phyloP scores from a whole-genome alignment of 1,140 invertebrate genomes.

The Lepidurus couesii region DNA sequence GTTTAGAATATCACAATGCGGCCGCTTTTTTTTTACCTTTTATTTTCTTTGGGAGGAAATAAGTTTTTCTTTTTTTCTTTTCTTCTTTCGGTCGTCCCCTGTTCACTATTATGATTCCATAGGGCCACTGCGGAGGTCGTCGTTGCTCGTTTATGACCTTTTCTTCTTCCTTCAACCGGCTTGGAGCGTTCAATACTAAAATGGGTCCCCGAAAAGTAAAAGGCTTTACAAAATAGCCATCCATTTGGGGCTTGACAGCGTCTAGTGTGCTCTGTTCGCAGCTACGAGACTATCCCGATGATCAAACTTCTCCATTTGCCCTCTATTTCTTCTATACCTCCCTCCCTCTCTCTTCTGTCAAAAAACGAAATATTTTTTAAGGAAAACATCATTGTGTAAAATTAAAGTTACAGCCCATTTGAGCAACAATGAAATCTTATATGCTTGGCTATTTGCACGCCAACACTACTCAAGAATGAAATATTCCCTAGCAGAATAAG shows the following conservation, averaged over 20 bases:
- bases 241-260: background rate
- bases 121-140: constrained; percentile 6
- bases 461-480: too few species aligned
- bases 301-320: background rate
- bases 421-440: too few species aligned
- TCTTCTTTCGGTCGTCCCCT: background rate
- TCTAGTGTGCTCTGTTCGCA: background rate
- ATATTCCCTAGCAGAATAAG: too few species aligned
- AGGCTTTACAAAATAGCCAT: background rate
- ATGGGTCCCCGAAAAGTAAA: background rate
- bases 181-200: constrained; percentile 4
- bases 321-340: background rate
- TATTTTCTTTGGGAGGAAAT: background rate
- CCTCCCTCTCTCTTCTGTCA: too few species aligned
- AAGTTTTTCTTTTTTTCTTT: background rate
- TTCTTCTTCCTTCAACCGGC: constrained; percentile 2
- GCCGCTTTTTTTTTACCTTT: background rate
- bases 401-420: too few species aligned
- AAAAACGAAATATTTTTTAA: too few species aligned
- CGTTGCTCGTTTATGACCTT: constrained; percentile 18
- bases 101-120: constrained; percentile 12
- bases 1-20: constrained; percentile 14
- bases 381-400: too few species aligned
- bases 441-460: too few species aligned
- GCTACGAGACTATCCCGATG: background rate